A percentile compares a stretch with the other conserved stretches of the same genome.
Evolutionary conservation across 2,113 vertebrate genomes (phyloP).

Genomic region (Philantomba maxwellii): DNA sequence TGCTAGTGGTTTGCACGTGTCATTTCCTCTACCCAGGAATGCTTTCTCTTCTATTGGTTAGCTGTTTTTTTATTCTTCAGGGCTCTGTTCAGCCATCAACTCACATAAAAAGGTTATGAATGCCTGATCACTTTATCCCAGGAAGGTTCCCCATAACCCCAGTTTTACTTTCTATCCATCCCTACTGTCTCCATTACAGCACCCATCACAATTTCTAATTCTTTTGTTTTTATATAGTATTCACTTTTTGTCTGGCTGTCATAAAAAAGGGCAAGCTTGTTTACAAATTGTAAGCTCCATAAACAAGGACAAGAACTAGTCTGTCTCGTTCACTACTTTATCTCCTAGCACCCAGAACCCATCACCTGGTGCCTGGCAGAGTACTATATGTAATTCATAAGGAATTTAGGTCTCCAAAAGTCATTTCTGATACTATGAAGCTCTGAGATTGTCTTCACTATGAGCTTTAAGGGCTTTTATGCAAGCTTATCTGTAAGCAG

Average conservation of each 20-base stretch:
- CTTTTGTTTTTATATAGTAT: neutral
- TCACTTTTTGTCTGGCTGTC: neutral
- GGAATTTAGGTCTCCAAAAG: neutral
- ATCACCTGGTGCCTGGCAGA: neutral
- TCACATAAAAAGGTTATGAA: neutral
- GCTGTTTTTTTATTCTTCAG: neutral
- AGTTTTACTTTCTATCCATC: neutral
- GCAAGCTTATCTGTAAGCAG: neutral
- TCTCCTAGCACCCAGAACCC: neutral
- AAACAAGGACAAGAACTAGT: neutral
- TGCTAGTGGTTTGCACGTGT: neutral
- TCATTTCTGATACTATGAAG: neutral
- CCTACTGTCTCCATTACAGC: neutral
- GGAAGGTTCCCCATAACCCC: neutral
- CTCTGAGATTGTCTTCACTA: neutral
- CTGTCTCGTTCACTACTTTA: neutral
- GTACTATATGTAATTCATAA: neutral
- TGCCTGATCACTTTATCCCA: neutral
- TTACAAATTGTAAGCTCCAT: neutral
- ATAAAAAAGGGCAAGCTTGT: neutral
- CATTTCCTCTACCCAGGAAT: neutral
- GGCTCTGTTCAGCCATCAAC: neutral
- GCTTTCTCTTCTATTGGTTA: neutral
- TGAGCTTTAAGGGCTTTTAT: neutral
- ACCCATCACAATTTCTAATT: neutral